Base-by-base conservation (phyloP, 2,113 vertebrate genomes). In the Canis aureus region DNA sequence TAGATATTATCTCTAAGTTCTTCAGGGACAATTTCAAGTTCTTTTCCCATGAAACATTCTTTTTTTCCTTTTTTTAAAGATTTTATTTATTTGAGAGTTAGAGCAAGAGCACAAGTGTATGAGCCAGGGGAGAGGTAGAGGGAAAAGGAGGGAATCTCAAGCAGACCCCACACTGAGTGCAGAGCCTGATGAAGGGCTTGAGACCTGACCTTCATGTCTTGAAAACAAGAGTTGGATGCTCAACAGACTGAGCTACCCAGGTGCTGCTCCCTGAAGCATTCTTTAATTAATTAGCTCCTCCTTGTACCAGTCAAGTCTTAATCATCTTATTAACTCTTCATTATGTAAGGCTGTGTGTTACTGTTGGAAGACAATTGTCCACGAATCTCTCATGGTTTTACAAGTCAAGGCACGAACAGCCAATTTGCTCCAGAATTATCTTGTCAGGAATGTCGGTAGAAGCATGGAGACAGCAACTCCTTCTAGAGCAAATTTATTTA, bases 401-500 rank as follows among this genome's bases (percentile, higher is more conserved):
- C 23, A 22, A 11, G 15, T 87, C 51, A 83, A 60, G 51, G 22
- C 57, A 5, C 55, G 32, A 66, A 74, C 2, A 29, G 22, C 49
- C 69, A 60, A 3, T 82, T 67, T 93, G 35, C 53, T 90, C 81
- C 62, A 78, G 78, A 64, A 62, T 12, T 69, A 2, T 76, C 62
- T 89, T 89, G 82, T 60, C 35, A 59, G 59, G 49, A 78, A 49
- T 57, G 17, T 62, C 89, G 89, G 4, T 64, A 25, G 59, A 76
- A 90, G n/a, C 55, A 1, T 38, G 49, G 53, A 35, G 43, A 95
- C 3, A 74, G 57, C 5, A 51, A 93, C 29, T 89, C 29, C 19
- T 55, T 74, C 51, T 51, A 67, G 51, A 84, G 53, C 78, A 91
- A 73, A 84, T 83, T 74, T 67, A 67, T 96, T 88, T 69, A 27